Conservation (phyloP, 2,888 invertebrate species). For the Idaea aversata region DNA sequence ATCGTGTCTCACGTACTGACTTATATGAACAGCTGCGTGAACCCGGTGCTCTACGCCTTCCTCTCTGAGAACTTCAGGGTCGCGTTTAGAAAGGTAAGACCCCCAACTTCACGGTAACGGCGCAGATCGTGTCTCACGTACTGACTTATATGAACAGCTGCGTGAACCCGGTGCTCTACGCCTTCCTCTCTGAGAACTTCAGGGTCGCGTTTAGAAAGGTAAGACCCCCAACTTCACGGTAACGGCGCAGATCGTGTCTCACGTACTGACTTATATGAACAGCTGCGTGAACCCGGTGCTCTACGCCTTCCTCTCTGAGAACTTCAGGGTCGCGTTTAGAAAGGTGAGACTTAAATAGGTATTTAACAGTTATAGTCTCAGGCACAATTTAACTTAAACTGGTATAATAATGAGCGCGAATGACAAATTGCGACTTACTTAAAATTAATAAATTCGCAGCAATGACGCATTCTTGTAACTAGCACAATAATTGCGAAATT, state of each 20-base stretch:
- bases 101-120: conserved; percentile 84
- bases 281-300: conserved; percentile 97
- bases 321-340: conserved; percentile 94
- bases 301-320: conserved; percentile 96
- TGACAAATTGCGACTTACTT: too few relatives aligned
- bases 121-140: conserved; percentile 89
- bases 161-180: conserved; percentile 96
- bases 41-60: conserved; percentile 96
- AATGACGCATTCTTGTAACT: too few relatives aligned
- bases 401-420: too few relatives aligned
- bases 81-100: conserved; percentile 84
- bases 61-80: conserved; percentile 96
- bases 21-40: conserved; percentile 96
- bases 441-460: too few relatives aligned
- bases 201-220: conserved; percentile 89
- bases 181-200: conserved; percentile 96
- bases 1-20: conserved; percentile 90
- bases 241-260: conserved; percentile 88
- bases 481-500: too few relatives aligned
- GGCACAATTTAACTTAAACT: too few relatives aligned
- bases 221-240: conserved; percentile 85
- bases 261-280: conserved; percentile 94
- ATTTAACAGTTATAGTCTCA: too few relatives aligned
- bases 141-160: conserved; percentile 96
- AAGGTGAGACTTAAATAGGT: conserved; percentile 47